Percentiles rank a stretch among this genome's conserved stretches.
These are phyloP conservation scores for Cottoperca gobio DNA, from an alignment of 2,797 vertebrate genomes.

Conservation along the genomic window DNA sequence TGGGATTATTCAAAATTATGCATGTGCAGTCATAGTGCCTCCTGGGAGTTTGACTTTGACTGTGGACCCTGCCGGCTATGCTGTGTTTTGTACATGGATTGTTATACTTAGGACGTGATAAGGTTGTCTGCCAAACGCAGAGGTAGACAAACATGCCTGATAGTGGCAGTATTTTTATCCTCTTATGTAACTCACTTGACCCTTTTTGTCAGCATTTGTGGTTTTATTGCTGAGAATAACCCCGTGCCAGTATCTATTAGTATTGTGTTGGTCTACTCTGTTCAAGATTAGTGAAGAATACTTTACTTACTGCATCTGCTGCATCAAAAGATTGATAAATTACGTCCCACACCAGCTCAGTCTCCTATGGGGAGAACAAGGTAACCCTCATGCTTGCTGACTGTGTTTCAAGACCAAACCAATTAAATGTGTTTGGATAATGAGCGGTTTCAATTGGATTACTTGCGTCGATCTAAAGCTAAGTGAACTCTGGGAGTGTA, in stretches of 20 bases:
- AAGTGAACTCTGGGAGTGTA: conserved; percentile 29
- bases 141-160: conserved; percentile 74
- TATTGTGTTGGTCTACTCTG: not conserved
- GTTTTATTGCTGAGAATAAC: conserved; percentile 48
- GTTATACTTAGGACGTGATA: conserved; percentile 62
- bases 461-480: conserved; percentile 33
- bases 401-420: conserved; percentile 60
- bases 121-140: conserved; percentile 66
- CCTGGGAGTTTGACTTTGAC: conserved; percentile 60
- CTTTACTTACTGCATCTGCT: not conserved
- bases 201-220: conserved; percentile 44
- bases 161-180: conserved; percentile 81
- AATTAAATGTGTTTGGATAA: conserved; percentile 77
- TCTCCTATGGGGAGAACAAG: conserved; percentile 12
- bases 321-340: conserved; percentile 27
- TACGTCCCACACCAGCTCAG: conserved; percentile 7
- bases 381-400: conserved; percentile 33
- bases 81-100: conserved; percentile 59
- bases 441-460: conserved; percentile 69
- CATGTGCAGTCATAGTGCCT: conserved; percentile 28
- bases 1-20: conserved; percentile 58
- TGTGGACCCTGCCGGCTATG: conserved; percentile 28
- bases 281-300: not conserved
- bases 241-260: not conserved
- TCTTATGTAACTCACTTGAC: conserved; percentile 77